A percentile compares a stretch with the other conserved stretches of the same genome.
phyloP scores from a whole-genome alignment of 2,113 vertebrate species.

The Pseudonaja textilis region DNA sequence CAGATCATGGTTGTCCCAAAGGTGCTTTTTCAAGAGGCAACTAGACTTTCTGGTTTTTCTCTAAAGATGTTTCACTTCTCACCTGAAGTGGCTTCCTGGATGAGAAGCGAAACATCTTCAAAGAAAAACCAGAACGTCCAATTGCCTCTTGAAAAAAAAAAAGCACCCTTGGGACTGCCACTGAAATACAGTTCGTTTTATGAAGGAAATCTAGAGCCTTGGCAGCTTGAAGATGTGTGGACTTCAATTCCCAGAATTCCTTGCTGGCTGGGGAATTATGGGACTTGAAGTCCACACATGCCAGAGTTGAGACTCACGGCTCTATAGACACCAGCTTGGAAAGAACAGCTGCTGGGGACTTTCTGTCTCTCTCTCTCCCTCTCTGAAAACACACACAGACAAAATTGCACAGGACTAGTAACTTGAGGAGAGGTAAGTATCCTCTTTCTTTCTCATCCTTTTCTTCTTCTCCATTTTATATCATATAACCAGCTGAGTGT shows the following conservation, averaged over 20 bases:
- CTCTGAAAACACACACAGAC: not conserved
- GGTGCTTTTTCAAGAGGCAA: no score
- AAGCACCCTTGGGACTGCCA: no score
- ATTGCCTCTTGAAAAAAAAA: no score
- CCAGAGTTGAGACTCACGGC: fast-evolving
- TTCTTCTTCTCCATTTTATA: not conserved
- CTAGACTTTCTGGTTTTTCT: no score
- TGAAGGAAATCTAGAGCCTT: not conserved
- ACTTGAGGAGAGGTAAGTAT: not conserved
- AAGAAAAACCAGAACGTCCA: no score
- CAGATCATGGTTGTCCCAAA: no score
- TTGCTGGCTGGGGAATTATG: not conserved
- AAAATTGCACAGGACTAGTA: not conserved
- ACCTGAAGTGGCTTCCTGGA: no score
- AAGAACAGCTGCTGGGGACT: not conserved
- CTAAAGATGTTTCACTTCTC: no score
- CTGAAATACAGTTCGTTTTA: no score
- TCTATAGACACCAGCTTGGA: not conserved
- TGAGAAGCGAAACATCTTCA: no score
- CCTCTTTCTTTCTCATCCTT: no score
- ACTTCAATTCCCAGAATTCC: not conserved
- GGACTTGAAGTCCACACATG: not conserved
- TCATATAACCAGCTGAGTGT: not conserved
- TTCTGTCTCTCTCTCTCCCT: not conserved
- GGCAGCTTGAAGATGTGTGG: not conserved